Conservation (phyloP, 37 sponge, comb jelly and placozoan genomes). For the Haliclona indistincta region DNA sequence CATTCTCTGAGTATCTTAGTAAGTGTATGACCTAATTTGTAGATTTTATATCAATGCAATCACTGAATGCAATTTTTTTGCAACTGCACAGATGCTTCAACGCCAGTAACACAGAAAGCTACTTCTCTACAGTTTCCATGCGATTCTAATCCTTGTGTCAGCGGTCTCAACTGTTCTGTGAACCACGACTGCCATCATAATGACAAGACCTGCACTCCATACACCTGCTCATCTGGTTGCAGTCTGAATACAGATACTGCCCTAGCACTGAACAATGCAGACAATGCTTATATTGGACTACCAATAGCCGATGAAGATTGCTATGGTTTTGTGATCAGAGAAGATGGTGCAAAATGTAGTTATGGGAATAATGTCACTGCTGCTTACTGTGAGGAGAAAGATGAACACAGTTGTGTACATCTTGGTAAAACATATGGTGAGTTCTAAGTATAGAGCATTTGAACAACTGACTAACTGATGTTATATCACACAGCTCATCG, state of each 20-base stretch:
- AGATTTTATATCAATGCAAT: too few relatives aligned
- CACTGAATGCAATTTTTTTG: too few relatives aligned
- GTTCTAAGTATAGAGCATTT: too few relatives aligned
- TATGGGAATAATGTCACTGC: neutral
- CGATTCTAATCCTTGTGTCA: constrained; percentile 55
- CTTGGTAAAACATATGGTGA: neutral
- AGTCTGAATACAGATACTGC: constrained; percentile 11
- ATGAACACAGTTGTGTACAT: neutral
- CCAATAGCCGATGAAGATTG: neutral
- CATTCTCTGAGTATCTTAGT: constrained; percentile 22
- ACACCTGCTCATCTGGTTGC: constrained; percentile 49
- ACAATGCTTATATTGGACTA: neutral
- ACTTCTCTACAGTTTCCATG: constrained; percentile 35
- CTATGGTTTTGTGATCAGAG: neutral
- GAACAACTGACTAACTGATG: too few relatives aligned
- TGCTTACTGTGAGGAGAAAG: neutral
- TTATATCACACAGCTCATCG: too few relatives aligned
- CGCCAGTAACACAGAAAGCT: too few relatives aligned
- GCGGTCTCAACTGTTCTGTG: constrained; percentile 47
- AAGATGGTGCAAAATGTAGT: neutral
- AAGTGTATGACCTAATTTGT: neutral
- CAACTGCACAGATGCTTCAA: too few relatives aligned
- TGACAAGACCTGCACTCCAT: constrained; percentile 27
- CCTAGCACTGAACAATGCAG: neutral
- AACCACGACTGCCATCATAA: constrained; percentile 38